Conservation (phyloP, 1,140 invertebrate species). For the Scaptodrosophila lebanonensis region DNA sequence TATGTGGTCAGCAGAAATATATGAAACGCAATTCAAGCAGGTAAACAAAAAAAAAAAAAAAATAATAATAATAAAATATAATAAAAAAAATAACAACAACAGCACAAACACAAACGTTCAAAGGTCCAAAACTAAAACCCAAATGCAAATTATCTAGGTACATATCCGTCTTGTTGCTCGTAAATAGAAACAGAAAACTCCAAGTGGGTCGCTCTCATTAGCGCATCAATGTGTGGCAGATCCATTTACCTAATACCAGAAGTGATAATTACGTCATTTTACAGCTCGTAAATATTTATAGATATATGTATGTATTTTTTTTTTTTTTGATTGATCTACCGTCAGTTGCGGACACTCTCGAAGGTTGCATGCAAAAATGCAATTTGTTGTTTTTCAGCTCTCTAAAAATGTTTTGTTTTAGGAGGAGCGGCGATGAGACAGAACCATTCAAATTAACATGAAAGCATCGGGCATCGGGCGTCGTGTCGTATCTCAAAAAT, state of each 20-base stretch:
- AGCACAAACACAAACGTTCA: constrained; percentile 22
- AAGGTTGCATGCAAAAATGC: constrained; percentile 73
- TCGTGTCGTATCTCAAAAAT: constrained; percentile 25
- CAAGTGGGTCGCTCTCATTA: constrained; percentile 18
- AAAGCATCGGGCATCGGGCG: too few relatives aligned
- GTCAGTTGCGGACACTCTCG: constrained; percentile 13
- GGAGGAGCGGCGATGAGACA: constrained; percentile 39
- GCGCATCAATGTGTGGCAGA: too few relatives aligned
- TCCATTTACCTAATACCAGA: constrained; percentile 10
- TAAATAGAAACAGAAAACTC: too few relatives aligned
- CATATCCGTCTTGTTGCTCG: constrained; percentile 42
- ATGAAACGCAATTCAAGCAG: constrained; percentile 15
- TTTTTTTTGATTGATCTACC: constrained; percentile 68
- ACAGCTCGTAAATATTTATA: background rate
- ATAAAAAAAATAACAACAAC: constrained; percentile 1
- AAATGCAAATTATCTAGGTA: constrained; percentile 51
- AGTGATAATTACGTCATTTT: constrained; percentile 44
- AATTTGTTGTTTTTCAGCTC: constrained; percentile 53
- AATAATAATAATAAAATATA: constrained; percentile 6
- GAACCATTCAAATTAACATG: constrained; percentile 12
- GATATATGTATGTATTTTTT: constrained; percentile 1
- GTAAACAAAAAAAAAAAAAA: constrained; percentile 9
- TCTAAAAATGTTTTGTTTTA: constrained; percentile 20
- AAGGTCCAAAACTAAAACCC: constrained; percentile 36
- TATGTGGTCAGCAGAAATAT: constrained; percentile 37